Conservation (phyloP, 2,113 vertebrate genomes). For the Alectura lathami region DNA sequence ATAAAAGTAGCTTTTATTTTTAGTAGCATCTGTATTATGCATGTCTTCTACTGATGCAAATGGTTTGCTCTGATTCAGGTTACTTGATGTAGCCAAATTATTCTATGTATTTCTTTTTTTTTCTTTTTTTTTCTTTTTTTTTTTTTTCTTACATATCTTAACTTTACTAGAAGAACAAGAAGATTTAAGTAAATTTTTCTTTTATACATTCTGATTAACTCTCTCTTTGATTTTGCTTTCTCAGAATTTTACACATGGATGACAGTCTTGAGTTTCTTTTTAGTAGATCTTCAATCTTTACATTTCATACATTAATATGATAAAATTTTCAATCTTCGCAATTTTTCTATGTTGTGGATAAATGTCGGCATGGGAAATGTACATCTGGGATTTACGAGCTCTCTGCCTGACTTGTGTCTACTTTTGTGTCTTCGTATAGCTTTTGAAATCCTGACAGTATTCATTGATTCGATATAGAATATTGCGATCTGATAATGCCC, state of each 20-base stretch:
- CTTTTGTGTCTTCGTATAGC: neutral
- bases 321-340: neutral
- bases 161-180: neutral
- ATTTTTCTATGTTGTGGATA: neutral
- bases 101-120: neutral
- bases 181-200: neutral
- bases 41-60: neutral
- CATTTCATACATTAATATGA: neutral
- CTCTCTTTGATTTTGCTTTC: neutral
- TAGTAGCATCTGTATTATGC: neutral
- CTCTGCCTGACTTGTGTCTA: neutral
- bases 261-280: neutral
- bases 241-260: neutral
- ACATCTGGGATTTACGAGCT: neutral
- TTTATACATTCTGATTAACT: neutral
- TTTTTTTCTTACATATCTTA: too few species aligned
- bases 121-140: neutral
- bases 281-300: neutral
- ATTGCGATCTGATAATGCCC: fast-evolving
- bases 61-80: neutral
- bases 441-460: neutral
- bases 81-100: neutral
- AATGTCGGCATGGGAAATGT: too few species aligned
- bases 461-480: neutral
- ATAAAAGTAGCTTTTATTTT: neutral